phyloP scores from a whole-genome alignment of 2,797 vertebrate genomes.

The Sebastes kiyomatsui region DNA sequence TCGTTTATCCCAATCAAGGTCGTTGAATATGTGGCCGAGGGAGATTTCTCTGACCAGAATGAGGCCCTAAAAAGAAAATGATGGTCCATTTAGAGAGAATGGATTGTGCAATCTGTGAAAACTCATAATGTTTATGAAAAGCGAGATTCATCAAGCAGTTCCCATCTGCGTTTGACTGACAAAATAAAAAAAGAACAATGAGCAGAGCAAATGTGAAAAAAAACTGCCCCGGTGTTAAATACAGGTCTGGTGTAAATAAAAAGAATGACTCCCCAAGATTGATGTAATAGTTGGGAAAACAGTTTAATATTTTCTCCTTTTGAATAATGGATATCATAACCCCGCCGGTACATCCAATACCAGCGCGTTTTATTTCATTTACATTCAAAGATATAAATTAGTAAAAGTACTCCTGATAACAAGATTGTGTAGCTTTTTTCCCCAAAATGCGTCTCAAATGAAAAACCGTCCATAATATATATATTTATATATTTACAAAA shows the following conservation, averaged over 20 bases:
- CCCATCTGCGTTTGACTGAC: slow-evolving; percentile 61
- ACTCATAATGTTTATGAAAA: slow-evolving; percentile 71
- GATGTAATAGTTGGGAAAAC: slow-evolving; percentile 72
- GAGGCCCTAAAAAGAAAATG: slow-evolving; percentile 64
- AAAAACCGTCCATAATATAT: slow-evolving; percentile 94
- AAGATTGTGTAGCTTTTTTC: slow-evolving; percentile 91
- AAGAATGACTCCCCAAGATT: slow-evolving; percentile 68
- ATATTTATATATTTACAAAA: slow-evolving; percentile 97
- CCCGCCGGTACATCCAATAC: slow-evolving; percentile 80
- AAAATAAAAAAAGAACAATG: slow-evolving; percentile 47
- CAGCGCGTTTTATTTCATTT: slow-evolving; percentile 92
- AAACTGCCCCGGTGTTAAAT: slow-evolving; percentile 21
- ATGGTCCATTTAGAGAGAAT: slow-evolving; percentile 71
- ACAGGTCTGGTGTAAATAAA: slow-evolving; percentile 36
- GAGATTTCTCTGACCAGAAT: slow-evolving; percentile 60
- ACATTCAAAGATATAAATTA: slow-evolving; percentile 99
- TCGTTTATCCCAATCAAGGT: slow-evolving; percentile 79
- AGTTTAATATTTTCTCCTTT: slow-evolving; percentile 82
- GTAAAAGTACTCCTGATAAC: slow-evolving; percentile 95
- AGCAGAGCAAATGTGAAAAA: slow-evolving; percentile 11
- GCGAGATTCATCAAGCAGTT: slow-evolving; percentile 61
- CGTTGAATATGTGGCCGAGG: slow-evolving; percentile 63
- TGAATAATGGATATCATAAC: slow-evolving; percentile 83
- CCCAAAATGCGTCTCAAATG: slow-evolving; percentile 89
- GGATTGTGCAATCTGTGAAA: slow-evolving; percentile 69